Evolutionary conservation across 2,113 vertebrate species (phyloP).

Genomic region (Syngnathus scovelli): DNA sequence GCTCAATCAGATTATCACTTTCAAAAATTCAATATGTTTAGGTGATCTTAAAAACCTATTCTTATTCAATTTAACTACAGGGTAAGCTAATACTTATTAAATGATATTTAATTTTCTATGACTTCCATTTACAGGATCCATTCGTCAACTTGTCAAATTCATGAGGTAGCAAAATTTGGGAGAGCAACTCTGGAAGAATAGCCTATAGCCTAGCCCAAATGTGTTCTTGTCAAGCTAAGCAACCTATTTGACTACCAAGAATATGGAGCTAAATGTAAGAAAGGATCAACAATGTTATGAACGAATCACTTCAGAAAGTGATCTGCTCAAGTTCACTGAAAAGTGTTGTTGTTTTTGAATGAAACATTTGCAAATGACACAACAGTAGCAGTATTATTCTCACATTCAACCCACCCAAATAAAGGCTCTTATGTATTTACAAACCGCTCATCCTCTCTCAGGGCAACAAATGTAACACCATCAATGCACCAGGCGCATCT

Average conservation of each 20-base stretch:
- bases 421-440: no score
- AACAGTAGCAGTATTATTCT: background rate
- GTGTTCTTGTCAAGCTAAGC: background rate
- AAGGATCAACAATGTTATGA: background rate
- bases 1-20: background rate
- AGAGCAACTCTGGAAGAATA: constrained; percentile 1
- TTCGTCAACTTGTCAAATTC: constrained; percentile 3
- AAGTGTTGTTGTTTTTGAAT: no score
- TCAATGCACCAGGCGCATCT: no score
- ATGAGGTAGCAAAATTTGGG: background rate
- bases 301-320: no score
- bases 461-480: no score
- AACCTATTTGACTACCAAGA: background rate
- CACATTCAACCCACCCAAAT: no score
- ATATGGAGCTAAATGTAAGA: background rate
- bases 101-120: background rate
- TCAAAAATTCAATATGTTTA: background rate
- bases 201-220: background rate
- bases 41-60: background rate
- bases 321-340: no score
- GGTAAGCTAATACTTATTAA: background rate
- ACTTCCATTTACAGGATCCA: background rate
- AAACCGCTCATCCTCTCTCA: no score
- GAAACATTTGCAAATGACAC: background rate
- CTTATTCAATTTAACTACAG: background rate